A percentile compares a stretch with the other conserved stretches of the same genome.
These are phyloP conservation scores for Ariolimax columbianus DNA, from an alignment of 2,888 invertebrate species.

Conservation along the genomic window DNA sequence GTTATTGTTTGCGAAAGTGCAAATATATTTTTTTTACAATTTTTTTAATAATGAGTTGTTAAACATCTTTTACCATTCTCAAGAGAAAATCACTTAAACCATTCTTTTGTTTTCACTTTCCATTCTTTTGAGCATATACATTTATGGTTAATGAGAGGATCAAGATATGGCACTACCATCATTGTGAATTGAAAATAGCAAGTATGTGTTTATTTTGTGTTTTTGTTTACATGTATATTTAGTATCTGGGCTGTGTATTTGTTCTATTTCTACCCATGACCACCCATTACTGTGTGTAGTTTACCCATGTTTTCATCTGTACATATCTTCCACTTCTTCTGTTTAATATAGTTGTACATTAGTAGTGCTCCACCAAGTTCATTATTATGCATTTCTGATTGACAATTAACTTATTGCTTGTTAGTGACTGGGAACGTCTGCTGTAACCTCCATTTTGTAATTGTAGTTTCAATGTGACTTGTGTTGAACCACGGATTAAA, in stretches of 20 bases:
- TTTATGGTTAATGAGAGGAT: no score
- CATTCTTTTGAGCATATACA: no score
- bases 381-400: conserved; percentile 21
- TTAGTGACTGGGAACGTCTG: conserved; percentile 21
- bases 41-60: no score
- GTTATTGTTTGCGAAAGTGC: no score
- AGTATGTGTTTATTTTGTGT: no score
- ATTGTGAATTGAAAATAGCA: no score
- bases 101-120: no score
- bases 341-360: conserved; percentile 13
- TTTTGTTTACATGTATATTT: no score
- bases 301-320: conserved; percentile 5
- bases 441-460: conserved; percentile 27
- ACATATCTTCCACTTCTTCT: neutral
- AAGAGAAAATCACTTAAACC: no score
- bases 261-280: neutral
- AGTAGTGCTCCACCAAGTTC: neutral
- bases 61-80: no score
- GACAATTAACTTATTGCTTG: conserved; percentile 28
- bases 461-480: conserved; percentile 35
- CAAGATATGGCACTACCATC: no score
- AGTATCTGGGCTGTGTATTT: neutral
- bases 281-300: neutral
- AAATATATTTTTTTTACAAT: no score
- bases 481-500: conserved; percentile 33